Evolutionary conservation across 2,888 invertebrate genomes (phyloP).

Genomic region (Agrochola macilenta): DNA sequence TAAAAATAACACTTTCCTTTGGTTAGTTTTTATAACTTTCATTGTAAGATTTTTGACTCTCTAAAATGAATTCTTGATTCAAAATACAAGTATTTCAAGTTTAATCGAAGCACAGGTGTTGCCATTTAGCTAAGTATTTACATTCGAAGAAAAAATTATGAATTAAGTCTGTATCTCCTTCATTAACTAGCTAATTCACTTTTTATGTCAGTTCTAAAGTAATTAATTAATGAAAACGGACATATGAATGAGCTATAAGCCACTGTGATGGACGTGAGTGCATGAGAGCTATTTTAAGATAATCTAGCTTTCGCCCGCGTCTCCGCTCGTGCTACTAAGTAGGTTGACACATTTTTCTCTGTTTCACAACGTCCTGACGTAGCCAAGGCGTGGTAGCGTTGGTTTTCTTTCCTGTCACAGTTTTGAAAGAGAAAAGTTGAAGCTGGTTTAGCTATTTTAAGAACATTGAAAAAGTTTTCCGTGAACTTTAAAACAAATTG

Average conservation of each 20-base stretch:
- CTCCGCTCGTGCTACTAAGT: conserved; percentile 32
- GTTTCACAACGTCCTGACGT: conserved; percentile 45
- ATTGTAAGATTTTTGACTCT: conserved; percentile 9
- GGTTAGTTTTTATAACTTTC: conserved; percentile 18
- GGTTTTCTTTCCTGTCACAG: conserved; percentile 38
- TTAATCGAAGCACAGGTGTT: neutral
- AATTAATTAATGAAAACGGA: conserved; percentile 34
- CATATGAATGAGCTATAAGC: conserved; percentile 33
- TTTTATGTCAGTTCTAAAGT: neutral
- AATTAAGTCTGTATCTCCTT: neutral
- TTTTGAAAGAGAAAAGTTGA: conserved; percentile 29
- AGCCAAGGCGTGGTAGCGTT: neutral
- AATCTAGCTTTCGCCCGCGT: conserved; percentile 54
- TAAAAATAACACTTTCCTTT: conserved; percentile 36
- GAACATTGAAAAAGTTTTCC: too few relatives aligned
- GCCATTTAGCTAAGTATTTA: neutral
- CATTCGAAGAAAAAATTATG: neutral
- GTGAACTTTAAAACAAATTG: neutral
- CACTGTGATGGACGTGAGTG: conserved; percentile 30
- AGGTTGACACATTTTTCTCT: conserved; percentile 55
- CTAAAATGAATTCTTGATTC: conserved; percentile 10
- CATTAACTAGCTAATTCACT: conserved; percentile 4
- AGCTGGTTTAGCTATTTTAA: neutral
- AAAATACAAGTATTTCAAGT: conserved; percentile 26
- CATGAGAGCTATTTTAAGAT: conserved; percentile 55